Base-by-base conservation (phyloP, 2,113 vertebrate genomes). In the Alces alces region DNA sequence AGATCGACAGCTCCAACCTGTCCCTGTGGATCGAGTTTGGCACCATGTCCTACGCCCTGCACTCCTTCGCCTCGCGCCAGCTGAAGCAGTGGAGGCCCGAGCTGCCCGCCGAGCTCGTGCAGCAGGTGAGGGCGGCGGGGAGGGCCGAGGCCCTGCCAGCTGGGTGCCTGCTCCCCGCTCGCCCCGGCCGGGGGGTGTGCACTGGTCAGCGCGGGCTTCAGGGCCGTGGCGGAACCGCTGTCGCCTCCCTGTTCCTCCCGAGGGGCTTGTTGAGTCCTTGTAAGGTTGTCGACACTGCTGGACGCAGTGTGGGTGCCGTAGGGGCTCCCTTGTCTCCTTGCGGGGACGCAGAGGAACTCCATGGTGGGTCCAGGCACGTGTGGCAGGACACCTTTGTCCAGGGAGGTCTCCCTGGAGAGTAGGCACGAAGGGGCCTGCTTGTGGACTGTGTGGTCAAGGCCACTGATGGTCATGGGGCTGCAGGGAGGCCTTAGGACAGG, bases 21-120 rank as follows among this genome's bases (percentile, higher is more conserved):
- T 99, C 99, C 15, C 96, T 99, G 86, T 99, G 99, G 99, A 99
- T 99, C 0, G 99, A 99, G 96, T 99, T 99, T 0, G 99, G 99
- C n/a, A 99, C 99, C 95, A 99, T 99, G 96, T 99, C 99, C 60
- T 99, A 99, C 0, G 98, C 99, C 64, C 98, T 99, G 61, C 99
- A 99, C 91, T 99, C 99, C 0, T 99, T 99, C 12, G 99, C 99
- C 2, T 99, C 99, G 0, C 99, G 99, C 6, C 99, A 99, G 98
- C 99, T 99, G 8, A 99, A 99, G 97, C 99, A 99, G 98, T 99
- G 99, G 99, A 98, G 98, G 89, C 98, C 43, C 0, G 99, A 99
- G 82, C 99, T 99, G 64, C 99, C 99, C 0, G 88, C 98, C 2
- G 99, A 99, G 86, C 98, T 99, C 5, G 99, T 99, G 90, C 99